Evolutionary conservation across 2,888 invertebrate genomes (phyloP).

Genomic region (Hemicrepidius hirtus): DNA sequence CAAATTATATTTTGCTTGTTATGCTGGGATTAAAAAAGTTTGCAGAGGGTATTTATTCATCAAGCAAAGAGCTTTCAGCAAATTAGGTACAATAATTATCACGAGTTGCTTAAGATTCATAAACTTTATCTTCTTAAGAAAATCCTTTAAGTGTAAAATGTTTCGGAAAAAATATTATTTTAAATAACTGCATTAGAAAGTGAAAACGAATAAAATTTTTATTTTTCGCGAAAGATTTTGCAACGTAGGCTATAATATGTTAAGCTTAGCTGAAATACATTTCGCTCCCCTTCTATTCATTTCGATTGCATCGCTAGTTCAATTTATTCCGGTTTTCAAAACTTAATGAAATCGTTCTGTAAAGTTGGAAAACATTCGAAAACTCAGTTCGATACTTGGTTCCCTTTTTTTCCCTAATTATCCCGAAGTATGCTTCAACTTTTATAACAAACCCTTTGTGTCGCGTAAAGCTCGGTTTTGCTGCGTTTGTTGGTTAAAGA

Average conservation of each 20-base stretch:
- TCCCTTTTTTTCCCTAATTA: constrained; percentile 9
- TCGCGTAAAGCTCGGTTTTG: not conserved
- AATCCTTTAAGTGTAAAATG: not conserved
- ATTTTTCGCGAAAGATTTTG: not conserved
- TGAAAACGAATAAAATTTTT: not conserved
- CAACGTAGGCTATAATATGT: not conserved
- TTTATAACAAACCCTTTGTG: constrained; percentile 1
- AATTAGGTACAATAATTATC: not conserved
- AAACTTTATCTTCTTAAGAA: constrained; percentile 2
- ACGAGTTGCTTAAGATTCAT: not conserved
- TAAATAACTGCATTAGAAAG: constrained; percentile 1
- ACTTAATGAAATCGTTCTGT: constrained; percentile 12
- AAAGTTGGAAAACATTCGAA: constrained; percentile 9
- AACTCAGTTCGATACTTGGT: constrained; percentile 5
- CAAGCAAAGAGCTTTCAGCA: constrained; percentile 1
- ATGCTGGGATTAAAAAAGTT: not conserved
- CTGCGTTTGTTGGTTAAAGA: not conserved
- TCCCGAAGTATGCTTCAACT: constrained; percentile 6
- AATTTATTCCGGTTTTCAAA: not conserved
- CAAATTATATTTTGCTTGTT: too few species aligned
- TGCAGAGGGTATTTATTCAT: not conserved
- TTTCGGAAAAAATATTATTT: constrained; percentile 2
- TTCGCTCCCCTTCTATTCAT: constrained; percentile 6
- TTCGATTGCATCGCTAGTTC: constrained; percentile 2
- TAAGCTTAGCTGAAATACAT: not conserved